Base-by-base conservation (phyloP, 2,888 invertebrate species). In the Marronus borbonicus region DNA sequence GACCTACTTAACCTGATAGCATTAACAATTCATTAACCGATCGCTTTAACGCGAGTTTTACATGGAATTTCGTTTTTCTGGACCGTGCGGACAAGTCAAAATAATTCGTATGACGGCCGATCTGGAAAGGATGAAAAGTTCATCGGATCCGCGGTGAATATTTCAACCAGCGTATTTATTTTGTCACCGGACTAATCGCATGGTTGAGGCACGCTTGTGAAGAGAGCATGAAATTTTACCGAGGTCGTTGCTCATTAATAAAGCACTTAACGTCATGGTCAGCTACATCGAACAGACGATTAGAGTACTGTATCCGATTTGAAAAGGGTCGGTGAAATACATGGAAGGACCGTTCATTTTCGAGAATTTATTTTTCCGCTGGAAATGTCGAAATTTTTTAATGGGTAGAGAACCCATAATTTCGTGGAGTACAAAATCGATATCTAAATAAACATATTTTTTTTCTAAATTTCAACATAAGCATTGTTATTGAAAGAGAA, bases 211-310 rank as follows among this genome's bases (percentile, higher is more conserved):
- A 24, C 62, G 62, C 31, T 28, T 31, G 62, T 31, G 62, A 62
- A 62, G 24, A 62, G 62, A 62, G 62, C 62, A 62, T 62, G 62
- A 62, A 62, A 62, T 62, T 62, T 62, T 62, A n/a, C 28, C 62
- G 62, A 31, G 62, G 14, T 62, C 62, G 14, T 62, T 31, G 28
- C 31, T 62, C 62, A 62, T 62, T 62, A 62, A 62, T 62, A 62
- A 62, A 62, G 2, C 62, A 62, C 62, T 62, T 62, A 14, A 62
- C 62, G 62, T 62, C 62, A 62, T 31, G 24, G 62, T 7, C 62
- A 62, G 12, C n/a, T 24, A 31, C 14, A 62, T 14, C 62, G 62
- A 20, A 17, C 24, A 24, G 14, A 8, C 28, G 28, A 28, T 62
- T 58, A 58, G 20, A 58, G 10, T 58, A 62, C 31, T n/a, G 62